These are phyloP conservation scores for Melanargia galathea DNA, from an alignment of 2,888 invertebrate genomes.

Conservation along the genomic window DNA sequence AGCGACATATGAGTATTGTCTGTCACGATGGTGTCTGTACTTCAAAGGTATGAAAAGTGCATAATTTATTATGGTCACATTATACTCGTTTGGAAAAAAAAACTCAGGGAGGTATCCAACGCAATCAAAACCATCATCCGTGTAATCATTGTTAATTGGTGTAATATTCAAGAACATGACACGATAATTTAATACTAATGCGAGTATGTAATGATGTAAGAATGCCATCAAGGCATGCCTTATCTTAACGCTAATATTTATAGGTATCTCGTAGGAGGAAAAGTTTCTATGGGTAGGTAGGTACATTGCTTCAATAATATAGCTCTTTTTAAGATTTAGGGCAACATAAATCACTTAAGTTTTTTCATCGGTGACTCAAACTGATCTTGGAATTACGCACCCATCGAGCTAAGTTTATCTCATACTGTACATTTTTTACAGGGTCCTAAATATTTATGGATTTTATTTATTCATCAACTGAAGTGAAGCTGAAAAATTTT, in stretches of 20 bases:
- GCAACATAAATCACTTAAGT: background rate
- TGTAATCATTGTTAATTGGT: slow-evolving; percentile 14
- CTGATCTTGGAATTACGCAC: background rate
- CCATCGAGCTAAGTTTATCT: no score
- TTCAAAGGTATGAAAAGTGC: no score
- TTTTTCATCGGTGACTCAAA: background rate
- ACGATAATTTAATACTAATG: slow-evolving; percentile 14
- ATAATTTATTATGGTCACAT: no score
- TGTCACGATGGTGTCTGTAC: no score
- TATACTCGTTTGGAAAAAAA: background rate
- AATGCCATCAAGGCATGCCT: slow-evolving; percentile 10
- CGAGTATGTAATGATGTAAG: slow-evolving; percentile 5
- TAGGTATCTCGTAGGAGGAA: background rate
- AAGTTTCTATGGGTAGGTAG: background rate
- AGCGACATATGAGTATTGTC: no score
- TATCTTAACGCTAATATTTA: slow-evolving; percentile 1
- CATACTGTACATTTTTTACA: no score
- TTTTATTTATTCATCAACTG: no score
- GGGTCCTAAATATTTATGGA: no score
- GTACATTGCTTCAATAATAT: no score
- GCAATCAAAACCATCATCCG: slow-evolving; percentile 8
- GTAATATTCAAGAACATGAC: slow-evolving; percentile 12
- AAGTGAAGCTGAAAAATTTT: no score
- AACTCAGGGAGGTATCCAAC: background rate
- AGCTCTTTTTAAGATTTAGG: background rate